phyloP scores from a whole-genome alignment of 1,140 invertebrate species.

The Drosophila fuyamai region DNA sequence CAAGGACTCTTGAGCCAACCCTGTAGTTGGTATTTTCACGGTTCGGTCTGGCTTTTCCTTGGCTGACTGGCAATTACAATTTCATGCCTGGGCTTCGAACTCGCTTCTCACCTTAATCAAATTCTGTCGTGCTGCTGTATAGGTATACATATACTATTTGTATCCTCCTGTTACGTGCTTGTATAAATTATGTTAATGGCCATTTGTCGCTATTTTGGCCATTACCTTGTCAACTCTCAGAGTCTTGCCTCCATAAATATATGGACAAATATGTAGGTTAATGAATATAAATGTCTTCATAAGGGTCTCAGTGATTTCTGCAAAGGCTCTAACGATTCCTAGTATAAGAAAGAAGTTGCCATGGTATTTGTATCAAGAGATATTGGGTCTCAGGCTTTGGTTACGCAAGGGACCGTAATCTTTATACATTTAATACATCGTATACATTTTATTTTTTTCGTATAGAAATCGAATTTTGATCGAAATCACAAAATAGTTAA shows the following conservation, averaged over 20 bases:
- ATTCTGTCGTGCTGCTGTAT: conserved; percentile 28
- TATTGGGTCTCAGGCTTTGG: not conserved
- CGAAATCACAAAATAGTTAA: no score
- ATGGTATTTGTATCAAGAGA: not conserved
- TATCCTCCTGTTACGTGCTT: conserved; percentile 19
- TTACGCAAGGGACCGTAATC: no score
- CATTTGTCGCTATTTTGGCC: conserved; percentile 49
- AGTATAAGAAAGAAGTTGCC: not conserved
- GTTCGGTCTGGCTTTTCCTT: conserved; percentile 34
- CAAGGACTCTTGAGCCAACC: conserved; percentile 2
- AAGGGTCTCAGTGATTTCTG: conserved; percentile 1
- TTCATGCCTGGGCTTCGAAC: conserved; percentile 8
- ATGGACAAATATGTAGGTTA: conserved; percentile 46
- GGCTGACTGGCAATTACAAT: conserved; percentile 59
- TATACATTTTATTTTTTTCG: no score
- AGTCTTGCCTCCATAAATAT: conserved; percentile 19
- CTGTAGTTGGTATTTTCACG: conserved; percentile 37
- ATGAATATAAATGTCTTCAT: conserved; percentile 71
- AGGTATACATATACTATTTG: not conserved
- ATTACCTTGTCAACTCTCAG: conserved; percentile 46
- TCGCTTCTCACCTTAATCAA: conserved; percentile 51
- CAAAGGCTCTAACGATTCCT: not conserved
- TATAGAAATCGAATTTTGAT: no score
- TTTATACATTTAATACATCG: no score
- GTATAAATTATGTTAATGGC: conserved; percentile 77